phyloP scores from a whole-genome alignment of 2,888 invertebrate species.

The Lobophora halterata region DNA sequence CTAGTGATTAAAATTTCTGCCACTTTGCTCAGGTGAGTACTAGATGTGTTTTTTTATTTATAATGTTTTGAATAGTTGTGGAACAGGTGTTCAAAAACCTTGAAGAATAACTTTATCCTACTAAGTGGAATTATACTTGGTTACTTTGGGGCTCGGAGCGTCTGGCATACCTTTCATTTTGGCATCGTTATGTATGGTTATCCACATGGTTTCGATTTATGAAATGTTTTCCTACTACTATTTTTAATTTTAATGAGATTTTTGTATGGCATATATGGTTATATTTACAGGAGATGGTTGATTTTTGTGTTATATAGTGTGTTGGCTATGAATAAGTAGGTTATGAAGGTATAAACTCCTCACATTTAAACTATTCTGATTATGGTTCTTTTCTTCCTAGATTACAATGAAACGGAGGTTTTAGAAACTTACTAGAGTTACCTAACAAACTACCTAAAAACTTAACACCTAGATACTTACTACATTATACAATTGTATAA shows the following conservation, averaged over 20 bases:
- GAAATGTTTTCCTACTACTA: constrained; percentile 6
- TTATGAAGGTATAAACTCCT: too few relatives aligned
- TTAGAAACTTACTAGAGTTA: too few relatives aligned
- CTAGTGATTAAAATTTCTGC: not conserved
- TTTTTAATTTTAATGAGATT: not conserved
- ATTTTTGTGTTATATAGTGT: too few relatives aligned
- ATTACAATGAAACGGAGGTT: too few relatives aligned
- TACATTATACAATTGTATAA: too few relatives aligned
- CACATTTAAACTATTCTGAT: too few relatives aligned
- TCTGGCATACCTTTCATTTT: constrained; percentile 17
- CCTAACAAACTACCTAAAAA: too few relatives aligned
- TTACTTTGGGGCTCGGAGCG: constrained; percentile 15
- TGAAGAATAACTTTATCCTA: constrained; percentile 1
- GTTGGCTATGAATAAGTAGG: too few relatives aligned
- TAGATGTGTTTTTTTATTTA: constrained; percentile 9
- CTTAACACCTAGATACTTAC: too few relatives aligned
- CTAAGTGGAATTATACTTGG: constrained; percentile 12
- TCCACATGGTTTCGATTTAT: constrained; percentile 29
- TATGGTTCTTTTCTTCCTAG: too few relatives aligned
- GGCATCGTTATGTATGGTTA: constrained; percentile 22
- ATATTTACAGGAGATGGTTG: too few relatives aligned
- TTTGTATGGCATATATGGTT: too few relatives aligned
- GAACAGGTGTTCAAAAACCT: constrained; percentile 22
- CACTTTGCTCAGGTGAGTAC: constrained; percentile 23
- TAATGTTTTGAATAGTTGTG: constrained; percentile 9